phyloP scores from a whole-genome alignment of 2,888 invertebrate species.

The Lithodes maja region DNA sequence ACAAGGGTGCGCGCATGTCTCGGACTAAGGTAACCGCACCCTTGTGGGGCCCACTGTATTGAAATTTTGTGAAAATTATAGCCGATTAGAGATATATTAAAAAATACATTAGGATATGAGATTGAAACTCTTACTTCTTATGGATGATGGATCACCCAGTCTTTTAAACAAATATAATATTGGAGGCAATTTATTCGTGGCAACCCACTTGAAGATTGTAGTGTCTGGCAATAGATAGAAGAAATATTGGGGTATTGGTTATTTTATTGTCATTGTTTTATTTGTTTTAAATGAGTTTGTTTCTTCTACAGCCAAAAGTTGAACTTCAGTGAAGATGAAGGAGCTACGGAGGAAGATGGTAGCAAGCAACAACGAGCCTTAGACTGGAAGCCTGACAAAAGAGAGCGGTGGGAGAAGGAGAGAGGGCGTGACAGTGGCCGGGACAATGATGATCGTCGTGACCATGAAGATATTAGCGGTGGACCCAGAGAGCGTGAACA shows the following conservation, averaged over 20 bases:
- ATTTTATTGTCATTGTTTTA: neutral
- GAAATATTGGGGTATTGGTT: neutral
- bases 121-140: too few species aligned
- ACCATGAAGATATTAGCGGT: slow-evolving; percentile 17
- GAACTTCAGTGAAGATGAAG: slow-evolving; percentile 95
- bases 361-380: slow-evolving; percentile 23
- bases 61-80: too few species aligned
- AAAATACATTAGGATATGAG: too few species aligned
- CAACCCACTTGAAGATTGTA: neutral
- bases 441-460: slow-evolving; percentile 36
- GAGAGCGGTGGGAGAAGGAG: slow-evolving; percentile 57
- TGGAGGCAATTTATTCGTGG: neutral
- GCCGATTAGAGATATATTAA: too few species aligned
- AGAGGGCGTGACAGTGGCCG: slow-evolving; percentile 21
- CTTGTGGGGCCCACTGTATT: too few species aligned
- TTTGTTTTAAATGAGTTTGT: slow-evolving; percentile 42
- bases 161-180: too few species aligned
- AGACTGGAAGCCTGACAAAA: slow-evolving; percentile 50
- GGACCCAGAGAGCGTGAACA: slow-evolving; percentile 36
- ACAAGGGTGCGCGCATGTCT: too few species aligned
- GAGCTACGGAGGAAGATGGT: slow-evolving; percentile 73
- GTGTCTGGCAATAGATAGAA: neutral
- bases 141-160: too few species aligned
- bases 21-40: too few species aligned
- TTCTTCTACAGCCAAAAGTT: slow-evolving; percentile 84